These are phyloP conservation scores for Cepaea nemoralis DNA, from an alignment of 1,140 invertebrate species.

Conservation along the genomic window DNA sequence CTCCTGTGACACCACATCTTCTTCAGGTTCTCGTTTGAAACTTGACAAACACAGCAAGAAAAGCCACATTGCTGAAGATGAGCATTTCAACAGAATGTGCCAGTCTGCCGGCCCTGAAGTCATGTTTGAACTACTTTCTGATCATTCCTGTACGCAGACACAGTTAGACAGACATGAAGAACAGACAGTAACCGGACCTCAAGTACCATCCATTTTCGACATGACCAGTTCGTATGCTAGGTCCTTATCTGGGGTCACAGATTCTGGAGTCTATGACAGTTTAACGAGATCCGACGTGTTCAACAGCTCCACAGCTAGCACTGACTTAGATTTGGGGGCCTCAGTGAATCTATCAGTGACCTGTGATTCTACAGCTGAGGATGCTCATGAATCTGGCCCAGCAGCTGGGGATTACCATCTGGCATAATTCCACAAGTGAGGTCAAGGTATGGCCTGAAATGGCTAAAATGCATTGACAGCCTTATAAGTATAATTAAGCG, in stretches of 20 bases:
- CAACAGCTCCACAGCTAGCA: slow-evolving; percentile 24
- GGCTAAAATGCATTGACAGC: background rate
- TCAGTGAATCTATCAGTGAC: background rate
- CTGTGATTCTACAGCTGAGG: background rate
- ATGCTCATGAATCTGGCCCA: background rate
- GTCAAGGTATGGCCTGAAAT: background rate
- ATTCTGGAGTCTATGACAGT: slow-evolving; percentile 25
- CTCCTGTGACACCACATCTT: background rate
- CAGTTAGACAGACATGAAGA: background rate
- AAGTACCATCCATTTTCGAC: background rate
- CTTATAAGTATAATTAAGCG: no score
- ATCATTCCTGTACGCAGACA: background rate
- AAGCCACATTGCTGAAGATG: background rate
- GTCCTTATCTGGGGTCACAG: slow-evolving; percentile 22
- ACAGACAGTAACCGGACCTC: background rate
- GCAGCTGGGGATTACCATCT: background rate
- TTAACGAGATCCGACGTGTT: slow-evolving; percentile 17
- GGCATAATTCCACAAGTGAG: background rate
- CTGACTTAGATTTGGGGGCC: slow-evolving; percentile 16
- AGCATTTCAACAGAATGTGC: background rate
- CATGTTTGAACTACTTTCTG: background rate
- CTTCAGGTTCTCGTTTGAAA: background rate
- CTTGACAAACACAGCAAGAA: background rate
- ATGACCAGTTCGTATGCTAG: slow-evolving; percentile 19
- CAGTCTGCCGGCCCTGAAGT: slow-evolving; percentile 21